Evolutionary conservation across 2,113 vertebrate genomes (phyloP), one percentile per base, ranked within the genome.

Genomic region (Bostrychus sinensis): DNA sequence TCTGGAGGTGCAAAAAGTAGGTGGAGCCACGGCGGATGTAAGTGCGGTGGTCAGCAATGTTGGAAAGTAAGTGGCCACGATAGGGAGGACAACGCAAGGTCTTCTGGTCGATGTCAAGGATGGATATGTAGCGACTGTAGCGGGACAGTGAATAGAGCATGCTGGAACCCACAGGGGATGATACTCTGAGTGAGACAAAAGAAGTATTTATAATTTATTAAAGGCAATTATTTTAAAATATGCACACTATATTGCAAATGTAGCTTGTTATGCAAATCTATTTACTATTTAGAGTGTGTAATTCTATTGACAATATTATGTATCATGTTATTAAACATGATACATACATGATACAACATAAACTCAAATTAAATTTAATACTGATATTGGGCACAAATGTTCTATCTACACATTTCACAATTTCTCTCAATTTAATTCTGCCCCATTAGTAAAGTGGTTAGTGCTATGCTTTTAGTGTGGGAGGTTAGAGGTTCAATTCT

Each of bases 21-120:
- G 97, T 98, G 91, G 95, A 95, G 14, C 96, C 96, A 0, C 94
- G 91, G 62, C 95, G 95, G 89, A 99, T 95, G 82, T 92, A 95
- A 0, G 96, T 98, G 83, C 96, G 95, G 83, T 98, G 97, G 88
- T 98, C 95, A 0, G 97, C 95, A 61, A 99, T 87, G 65, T 94
- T 90, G 55, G 93, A 75, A 2, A 98, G 89, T 38, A 98, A 67
- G 1, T 78, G 62, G 45, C 97, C 97, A 4, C 88, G 89, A 76
- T 98, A 98, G 0, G 94, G 85, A 0, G 96, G 96, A 38, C 95
- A 96, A 78, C 95, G 94, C 3, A 99, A 85, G 0, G 96, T 98
- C 87, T 96, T 98, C 77, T 93, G 94, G 91, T 98, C 97, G 0
- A 93, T 91, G 0, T 99, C 97, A 83, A 99, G 91, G 62, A 99